These are phyloP conservation scores for Catamblyrhynchus diadema DNA, from an alignment of 2,797 vertebrate genomes.

Conservation along the genomic window DNA sequence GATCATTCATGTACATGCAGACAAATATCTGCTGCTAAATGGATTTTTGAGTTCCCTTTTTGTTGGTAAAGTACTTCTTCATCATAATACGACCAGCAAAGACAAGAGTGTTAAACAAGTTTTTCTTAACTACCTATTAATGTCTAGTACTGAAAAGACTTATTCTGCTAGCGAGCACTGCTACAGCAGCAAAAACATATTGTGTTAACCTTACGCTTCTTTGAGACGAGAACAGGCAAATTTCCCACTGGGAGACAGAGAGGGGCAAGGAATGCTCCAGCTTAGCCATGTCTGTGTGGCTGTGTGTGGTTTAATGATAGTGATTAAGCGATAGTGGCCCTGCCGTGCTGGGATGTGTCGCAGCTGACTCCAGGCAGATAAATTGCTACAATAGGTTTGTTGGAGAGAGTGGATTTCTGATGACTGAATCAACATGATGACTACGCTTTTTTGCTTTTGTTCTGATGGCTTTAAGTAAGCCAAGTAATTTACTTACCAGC, in stretches of 20 bases:
- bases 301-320: constrained; percentile 47
- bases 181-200: neutral
- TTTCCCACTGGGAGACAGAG: constrained; percentile 54
- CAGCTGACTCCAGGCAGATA: constrained; percentile 35
- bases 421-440: constrained; percentile 37
- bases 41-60: neutral
- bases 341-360: constrained; percentile 37
- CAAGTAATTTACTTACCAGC: constrained; percentile 38
- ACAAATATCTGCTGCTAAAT: neutral
- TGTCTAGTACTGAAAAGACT: neutral
- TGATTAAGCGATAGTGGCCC: constrained; percentile 51
- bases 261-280: constrained; percentile 26
- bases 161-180: neutral
- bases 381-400: neutral
- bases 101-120: neutral
- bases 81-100: neutral
- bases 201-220: neutral
- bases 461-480: constrained; percentile 54
- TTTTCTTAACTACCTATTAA: neutral
- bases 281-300: neutral
- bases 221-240: constrained; percentile 39
- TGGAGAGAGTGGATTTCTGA: constrained; percentile 49
- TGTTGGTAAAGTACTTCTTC: neutral
- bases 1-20: neutral
- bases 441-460: constrained; percentile 39